phyloP scores from a whole-genome alignment of 2,797 vertebrate species.

The Chrosomus eos region DNA sequence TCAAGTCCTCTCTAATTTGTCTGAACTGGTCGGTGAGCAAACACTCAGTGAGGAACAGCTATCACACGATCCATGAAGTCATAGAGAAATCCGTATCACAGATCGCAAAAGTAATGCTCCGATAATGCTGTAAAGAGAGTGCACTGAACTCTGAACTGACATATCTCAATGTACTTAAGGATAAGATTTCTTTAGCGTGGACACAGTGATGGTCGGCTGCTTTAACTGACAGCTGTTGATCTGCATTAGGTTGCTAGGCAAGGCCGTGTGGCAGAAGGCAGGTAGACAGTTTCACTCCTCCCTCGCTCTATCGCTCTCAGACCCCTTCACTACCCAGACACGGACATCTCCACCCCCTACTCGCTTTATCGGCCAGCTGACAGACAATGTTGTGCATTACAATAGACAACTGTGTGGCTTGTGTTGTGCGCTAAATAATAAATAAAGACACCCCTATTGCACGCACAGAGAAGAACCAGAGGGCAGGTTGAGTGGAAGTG shows the following conservation, averaged over 20 bases:
- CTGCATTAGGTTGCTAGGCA: slow-evolving; percentile 60
- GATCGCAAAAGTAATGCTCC: not conserved
- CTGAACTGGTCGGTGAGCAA: slow-evolving; percentile 69
- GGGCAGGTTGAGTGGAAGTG: slow-evolving; percentile 51
- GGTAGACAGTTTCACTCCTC: slow-evolving; percentile 51
- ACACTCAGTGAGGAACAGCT: slow-evolving; percentile 65
- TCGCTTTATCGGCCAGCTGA: slow-evolving; percentile 53
- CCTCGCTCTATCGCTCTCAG: slow-evolving; percentile 23
- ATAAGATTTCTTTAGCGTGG: slow-evolving; percentile 3
- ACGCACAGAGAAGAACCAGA: slow-evolving; percentile 55
- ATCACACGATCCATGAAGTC: slow-evolving; percentile 43
- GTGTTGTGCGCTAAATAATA: slow-evolving; percentile 79
- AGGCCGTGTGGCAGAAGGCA: slow-evolving; percentile 63
- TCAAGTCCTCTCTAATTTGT: slow-evolving; percentile 65
- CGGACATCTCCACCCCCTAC: slow-evolving; percentile 45
- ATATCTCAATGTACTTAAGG: slow-evolving; percentile 25
- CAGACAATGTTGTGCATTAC: slow-evolving; percentile 67
- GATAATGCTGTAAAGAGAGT: not conserved
- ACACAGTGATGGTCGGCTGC: not conserved
- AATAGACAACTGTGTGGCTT: slow-evolving; percentile 68
- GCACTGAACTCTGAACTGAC: not conserved
- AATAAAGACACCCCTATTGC: slow-evolving; percentile 67
- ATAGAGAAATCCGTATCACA: slow-evolving; percentile 58
- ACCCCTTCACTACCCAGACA: slow-evolving; percentile 7
- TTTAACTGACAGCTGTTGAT: slow-evolving; percentile 49